phyloP scores from a whole-genome alignment of 2,888 invertebrate genomes.

The Noctuana brunneofusca region DNA sequence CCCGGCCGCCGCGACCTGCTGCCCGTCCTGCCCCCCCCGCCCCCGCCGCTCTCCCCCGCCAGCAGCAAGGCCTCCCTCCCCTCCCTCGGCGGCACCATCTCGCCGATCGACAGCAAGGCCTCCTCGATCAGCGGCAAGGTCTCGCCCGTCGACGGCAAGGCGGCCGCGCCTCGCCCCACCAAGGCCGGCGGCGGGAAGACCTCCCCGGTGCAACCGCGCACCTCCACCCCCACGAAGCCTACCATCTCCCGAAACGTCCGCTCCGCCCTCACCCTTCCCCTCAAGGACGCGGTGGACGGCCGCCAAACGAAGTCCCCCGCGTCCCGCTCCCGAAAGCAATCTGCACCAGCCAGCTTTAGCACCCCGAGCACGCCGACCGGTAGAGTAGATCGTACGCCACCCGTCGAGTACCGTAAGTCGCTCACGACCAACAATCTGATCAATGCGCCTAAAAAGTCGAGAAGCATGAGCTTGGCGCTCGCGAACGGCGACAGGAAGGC shows the following conservation, averaged over 20 bases:
- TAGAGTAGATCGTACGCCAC: constrained; percentile 59
- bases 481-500: constrained; percentile 54
- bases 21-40: constrained; percentile 57
- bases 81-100: constrained; percentile 51
- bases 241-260: constrained; percentile 17
- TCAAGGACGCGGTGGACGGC: constrained; percentile 42
- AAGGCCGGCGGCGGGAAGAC: constrained; percentile 53
- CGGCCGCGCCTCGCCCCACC: constrained; percentile 47
- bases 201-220: constrained; percentile 50
- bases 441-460: constrained; percentile 67
- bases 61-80: constrained; percentile 53
- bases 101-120: constrained; percentile 62
- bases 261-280: constrained; percentile 62
- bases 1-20: constrained; percentile 54
- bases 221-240: constrained; percentile 56
- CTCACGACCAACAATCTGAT: constrained; percentile 44
- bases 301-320: constrained; percentile 43
- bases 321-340: constrained; percentile 62
- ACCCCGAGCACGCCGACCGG: constrained; percentile 63
- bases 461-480: constrained; percentile 70
- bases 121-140: constrained; percentile 59
- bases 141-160: constrained; percentile 52
- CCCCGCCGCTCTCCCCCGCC: constrained; percentile 48
- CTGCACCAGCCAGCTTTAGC: constrained; percentile 62
- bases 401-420: constrained; percentile 57